Conservation (phyloP, 2,113 vertebrate genomes). For the Cephalopholis sonnerati region DNA sequence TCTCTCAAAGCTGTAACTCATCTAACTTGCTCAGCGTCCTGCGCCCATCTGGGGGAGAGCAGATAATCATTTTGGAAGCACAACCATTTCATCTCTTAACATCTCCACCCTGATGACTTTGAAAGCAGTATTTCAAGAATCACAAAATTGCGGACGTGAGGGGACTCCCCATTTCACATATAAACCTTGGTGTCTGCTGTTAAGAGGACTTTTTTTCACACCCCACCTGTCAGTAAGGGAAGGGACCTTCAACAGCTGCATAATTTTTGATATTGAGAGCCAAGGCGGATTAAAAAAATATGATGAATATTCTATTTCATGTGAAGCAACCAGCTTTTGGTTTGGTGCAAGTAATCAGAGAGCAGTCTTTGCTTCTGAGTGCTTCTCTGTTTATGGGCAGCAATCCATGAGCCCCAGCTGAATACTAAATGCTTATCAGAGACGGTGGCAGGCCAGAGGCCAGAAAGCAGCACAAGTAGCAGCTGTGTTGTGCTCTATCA, state of each 20-base stretch:
- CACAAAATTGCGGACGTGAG: slow-evolving; percentile 18
- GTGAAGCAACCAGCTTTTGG: slow-evolving; percentile 19
- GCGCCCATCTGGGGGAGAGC: neutral
- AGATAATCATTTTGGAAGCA: slow-evolving; percentile 44
- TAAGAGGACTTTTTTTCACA: slow-evolving; percentile 18
- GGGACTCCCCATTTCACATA: slow-evolving; percentile 17
- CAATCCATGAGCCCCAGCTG: slow-evolving; percentile 51
- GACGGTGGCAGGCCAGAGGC: slow-evolving; percentile 47
- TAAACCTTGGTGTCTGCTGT: slow-evolving; percentile 18
- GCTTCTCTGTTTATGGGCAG: slow-evolving; percentile 44
- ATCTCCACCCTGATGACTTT: slow-evolving; percentile 41
- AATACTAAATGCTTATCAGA: slow-evolving; percentile 67
- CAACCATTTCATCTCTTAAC: slow-evolving; percentile 26
- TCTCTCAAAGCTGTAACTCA: slow-evolving; percentile 36
- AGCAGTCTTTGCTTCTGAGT: slow-evolving; percentile 38
- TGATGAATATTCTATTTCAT: slow-evolving; percentile 5
- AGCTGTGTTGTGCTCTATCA: slow-evolving; percentile 60
- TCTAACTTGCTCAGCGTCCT: slow-evolving; percentile 18
- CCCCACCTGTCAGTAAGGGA: slow-evolving; percentile 20
- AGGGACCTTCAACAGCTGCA: neutral
- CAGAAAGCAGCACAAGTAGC: slow-evolving; percentile 61
- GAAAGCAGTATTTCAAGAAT: slow-evolving; percentile 35
- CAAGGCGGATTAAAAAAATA: slow-evolving; percentile 16
- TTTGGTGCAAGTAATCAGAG: slow-evolving; percentile 7
- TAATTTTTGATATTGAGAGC: slow-evolving; percentile 2